Evolutionary conservation across 2,797 vertebrate species (phyloP), one percentile per base, ranked within the genome.

Genomic region (Rhinophrynus dorsalis): DNA sequence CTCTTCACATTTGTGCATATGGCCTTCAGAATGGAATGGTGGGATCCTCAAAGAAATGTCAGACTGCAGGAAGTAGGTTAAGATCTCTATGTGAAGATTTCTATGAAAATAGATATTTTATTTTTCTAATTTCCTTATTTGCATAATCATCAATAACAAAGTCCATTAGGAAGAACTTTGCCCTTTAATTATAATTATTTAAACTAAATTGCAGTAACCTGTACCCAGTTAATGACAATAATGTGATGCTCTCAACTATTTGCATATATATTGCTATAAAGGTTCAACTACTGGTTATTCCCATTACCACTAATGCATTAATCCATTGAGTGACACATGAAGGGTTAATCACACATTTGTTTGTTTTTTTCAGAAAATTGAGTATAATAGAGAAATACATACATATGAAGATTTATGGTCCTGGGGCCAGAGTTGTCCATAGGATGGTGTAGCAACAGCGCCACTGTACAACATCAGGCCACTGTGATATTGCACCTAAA

Each of bases 91-190:
- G 12, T 32, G 7, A n/a, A n/a, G n/a, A n/a, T n/a, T n/a, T n/a
- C n/a, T n/a, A n/a, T n/a, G n/a, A 11, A 52, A 52, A 52, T 20
- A 54, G n/a, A 51, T 50, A 40, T 17, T 7, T 11, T 38, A n/a
- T 61, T 68, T 10, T 18, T 40, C 20, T 68, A 26, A 52, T 61
- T 68, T 68, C 57, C 67, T 68, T 13, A 38, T 50, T 54, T 26
- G 38, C 40, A 17, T 13, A 32, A 17, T 7, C 11, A 51, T 44
- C 33, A 68, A 68, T 60, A 21, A 40, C 7, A 60, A 54, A 44
- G 20, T 35, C 57, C 47, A 44, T 17, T 48, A 35, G 57, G 37
- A 52, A 51, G 13, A 24, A 8, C 12, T n/a, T 26, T n/a, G n/a
- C 20, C 9, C 5, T 30, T 38, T 11, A 51, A 38, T 17, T 18